Conservation (phyloP, 2,113 vertebrate species). For the Lethenteron reissneri region DNA sequence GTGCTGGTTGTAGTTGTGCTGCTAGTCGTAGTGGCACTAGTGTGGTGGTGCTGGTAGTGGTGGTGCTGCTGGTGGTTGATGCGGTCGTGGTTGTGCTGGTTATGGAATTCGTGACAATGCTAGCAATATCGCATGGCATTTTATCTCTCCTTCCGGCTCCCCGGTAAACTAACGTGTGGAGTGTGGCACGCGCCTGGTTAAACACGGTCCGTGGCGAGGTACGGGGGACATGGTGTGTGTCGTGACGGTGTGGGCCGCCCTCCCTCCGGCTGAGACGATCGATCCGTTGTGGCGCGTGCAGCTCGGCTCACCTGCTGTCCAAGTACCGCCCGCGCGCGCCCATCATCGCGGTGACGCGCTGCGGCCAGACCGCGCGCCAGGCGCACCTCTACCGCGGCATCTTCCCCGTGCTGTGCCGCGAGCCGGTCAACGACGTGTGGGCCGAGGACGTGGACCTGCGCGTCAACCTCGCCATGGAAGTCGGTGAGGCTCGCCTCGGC, state of each 20-base stretch:
- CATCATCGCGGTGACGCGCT: slow-evolving; percentile 76
- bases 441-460: slow-evolving; percentile 80
- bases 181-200: not conserved
- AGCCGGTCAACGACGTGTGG: slow-evolving; percentile 50
- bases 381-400: slow-evolving; percentile 71
- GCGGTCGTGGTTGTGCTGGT: too few relatives aligned
- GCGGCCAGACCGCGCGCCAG: slow-evolving; percentile 56
- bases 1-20: too few relatives aligned
- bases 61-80: too few relatives aligned
- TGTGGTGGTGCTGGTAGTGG: too few relatives aligned
- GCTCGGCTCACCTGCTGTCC: slow-evolving; percentile 76
- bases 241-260: not conserved
- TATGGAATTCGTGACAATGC: too few relatives aligned
- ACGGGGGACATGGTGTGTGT: not conserved
- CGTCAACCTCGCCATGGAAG: slow-evolving; percentile 65
- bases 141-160: not conserved
- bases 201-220: not conserved
- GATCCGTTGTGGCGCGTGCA: slow-evolving; percentile 14
- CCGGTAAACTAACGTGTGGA: not conserved
- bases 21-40: too few relatives aligned
- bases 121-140: not conserved
- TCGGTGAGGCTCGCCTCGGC: slow-evolving; percentile 30
- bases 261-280: not conserved
- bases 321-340: slow-evolving; percentile 72
- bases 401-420: slow-evolving; percentile 69